These are phyloP conservation scores for Guaruba guarouba DNA, from an alignment of 2,113 vertebrate genomes.

Conservation along the genomic window DNA sequence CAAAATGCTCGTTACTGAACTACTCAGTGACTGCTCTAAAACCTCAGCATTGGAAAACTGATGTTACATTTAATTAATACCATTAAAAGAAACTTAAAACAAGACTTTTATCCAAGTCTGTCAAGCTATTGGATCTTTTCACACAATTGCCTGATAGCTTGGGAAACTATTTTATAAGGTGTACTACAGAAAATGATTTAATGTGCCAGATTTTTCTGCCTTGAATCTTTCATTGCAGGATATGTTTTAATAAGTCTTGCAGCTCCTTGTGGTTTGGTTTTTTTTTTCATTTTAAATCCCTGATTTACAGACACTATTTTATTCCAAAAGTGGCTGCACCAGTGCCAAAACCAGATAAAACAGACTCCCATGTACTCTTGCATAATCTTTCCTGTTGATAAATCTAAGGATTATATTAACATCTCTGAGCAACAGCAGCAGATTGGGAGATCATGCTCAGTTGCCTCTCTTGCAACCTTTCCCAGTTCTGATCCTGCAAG, in stretches of 20 bases:
- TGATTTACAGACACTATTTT: neutral
- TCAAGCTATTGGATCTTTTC: neutral
- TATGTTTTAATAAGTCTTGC: neutral
- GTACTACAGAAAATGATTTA: neutral
- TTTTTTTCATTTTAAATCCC: neutral
- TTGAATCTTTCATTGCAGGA: neutral
- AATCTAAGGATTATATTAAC: conserved; percentile 54
- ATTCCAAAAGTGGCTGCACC: conserved; percentile 16
- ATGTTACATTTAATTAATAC: neutral
- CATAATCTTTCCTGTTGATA: conserved; percentile 54
- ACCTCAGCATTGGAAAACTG: neutral
- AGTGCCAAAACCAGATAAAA: conserved; percentile 39
- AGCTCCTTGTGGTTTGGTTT: neutral
- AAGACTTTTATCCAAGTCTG: neutral
- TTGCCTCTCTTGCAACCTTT: neutral
- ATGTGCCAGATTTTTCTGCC: neutral
- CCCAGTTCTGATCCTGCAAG: neutral
- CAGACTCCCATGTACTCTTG: conserved; percentile 13
- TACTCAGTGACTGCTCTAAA: neutral
- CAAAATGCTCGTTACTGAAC: neutral
- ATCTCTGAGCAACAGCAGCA: conserved; percentile 8
- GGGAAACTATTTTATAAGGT: neutral
- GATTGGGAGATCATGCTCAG: neutral
- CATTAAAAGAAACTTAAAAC: neutral
- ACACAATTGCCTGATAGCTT: neutral